Evolutionary conservation across 2,888 invertebrate genomes (phyloP).

Genomic region (Blastobasis lacticolella): DNA sequence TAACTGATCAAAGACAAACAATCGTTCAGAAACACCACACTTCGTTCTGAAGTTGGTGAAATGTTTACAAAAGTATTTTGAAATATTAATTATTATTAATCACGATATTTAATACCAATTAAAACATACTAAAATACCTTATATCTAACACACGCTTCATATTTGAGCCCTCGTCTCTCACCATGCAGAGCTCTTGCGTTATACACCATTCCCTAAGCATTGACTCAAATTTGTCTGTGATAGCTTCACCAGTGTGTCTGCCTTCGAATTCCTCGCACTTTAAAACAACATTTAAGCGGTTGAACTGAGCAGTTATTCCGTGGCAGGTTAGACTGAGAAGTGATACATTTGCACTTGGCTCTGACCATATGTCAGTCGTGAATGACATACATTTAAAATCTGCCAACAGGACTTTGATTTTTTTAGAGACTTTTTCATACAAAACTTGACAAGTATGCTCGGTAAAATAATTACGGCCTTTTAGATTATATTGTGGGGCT

Average conservation of each 20-base stretch:
- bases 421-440: not conserved
- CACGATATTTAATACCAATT: no score
- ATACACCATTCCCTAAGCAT: constrained; percentile 16
- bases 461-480: not conserved
- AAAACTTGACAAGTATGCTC: not conserved
- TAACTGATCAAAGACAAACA: no score
- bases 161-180: constrained; percentile 17
- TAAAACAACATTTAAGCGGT: not conserved
- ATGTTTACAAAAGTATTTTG: no score
- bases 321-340: not conserved
- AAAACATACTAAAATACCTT: no score
- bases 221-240: constrained; percentile 10
- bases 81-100: no score
- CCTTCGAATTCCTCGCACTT: constrained; percentile 9
- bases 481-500: not conserved
- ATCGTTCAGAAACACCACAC: no score
- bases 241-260: constrained; percentile 14
- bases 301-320: not conserved
- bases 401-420: not conserved
- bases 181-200: constrained; percentile 13
- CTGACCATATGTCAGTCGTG: not conserved
- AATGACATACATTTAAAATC: not conserved
- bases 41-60: no score
- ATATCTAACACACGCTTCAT: no score
- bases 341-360: not conserved